phyloP scores from a whole-genome alignment of 1,140 invertebrate species.

The Apis laboriosa region DNA sequence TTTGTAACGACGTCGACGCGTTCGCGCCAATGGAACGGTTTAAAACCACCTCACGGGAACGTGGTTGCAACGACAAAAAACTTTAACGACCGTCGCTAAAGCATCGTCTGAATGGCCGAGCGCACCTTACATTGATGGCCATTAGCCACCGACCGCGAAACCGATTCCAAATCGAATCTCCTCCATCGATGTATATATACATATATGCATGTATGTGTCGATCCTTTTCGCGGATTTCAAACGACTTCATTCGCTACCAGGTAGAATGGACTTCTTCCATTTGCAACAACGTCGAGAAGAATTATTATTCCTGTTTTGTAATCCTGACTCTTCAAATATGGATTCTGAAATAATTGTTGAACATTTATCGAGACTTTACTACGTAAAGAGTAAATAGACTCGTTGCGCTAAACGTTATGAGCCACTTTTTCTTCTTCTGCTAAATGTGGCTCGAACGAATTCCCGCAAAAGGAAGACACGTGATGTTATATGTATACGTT shows the following conservation, averaged over 20 bases:
- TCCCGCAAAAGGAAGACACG: too few relatives aligned
- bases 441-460: too few relatives aligned
- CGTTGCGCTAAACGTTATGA: too few relatives aligned
- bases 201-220: not conserved
- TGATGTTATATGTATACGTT: too few relatives aligned
- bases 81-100: not conserved
- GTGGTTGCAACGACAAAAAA: not conserved
- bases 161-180: not conserved
- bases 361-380: too few relatives aligned
- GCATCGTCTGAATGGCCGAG: not conserved
- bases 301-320: too few relatives aligned
- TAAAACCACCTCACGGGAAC: not conserved
- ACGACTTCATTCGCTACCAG: constrained; percentile 16
- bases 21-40: not conserved
- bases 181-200: not conserved
- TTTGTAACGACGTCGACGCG: not conserved
- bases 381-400: too few relatives aligned
- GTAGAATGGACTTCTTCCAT: not conserved
- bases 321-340: too few relatives aligned
- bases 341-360: too few relatives aligned
- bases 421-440: too few relatives aligned
- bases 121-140: not conserved
- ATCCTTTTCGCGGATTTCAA: not conserved
- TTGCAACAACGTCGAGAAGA: too few relatives aligned
- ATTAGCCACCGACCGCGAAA: constrained; percentile 12